A percentile compares a stretch with the other conserved stretches of the same genome.
These are phyloP conservation scores for Epinephelus lanceolatus DNA, from an alignment of 2,113 vertebrate species.

Conservation along the genomic window DNA sequence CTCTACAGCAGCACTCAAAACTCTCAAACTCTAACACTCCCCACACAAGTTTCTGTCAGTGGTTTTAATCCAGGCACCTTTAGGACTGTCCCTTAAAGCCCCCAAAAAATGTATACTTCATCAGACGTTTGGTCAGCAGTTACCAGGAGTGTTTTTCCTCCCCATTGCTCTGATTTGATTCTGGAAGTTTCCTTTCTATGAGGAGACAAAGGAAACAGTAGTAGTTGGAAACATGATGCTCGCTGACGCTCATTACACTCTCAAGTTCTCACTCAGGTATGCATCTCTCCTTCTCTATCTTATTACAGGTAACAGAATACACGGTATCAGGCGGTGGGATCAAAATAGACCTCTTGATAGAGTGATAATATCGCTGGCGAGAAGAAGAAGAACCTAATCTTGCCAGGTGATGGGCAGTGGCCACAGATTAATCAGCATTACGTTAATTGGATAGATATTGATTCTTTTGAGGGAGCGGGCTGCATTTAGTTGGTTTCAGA, in stretches of 20 bases:
- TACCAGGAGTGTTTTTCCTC: constrained; percentile 1
- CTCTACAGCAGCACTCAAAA: background rate
- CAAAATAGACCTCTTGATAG: constrained; percentile 47
- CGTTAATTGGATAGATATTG: constrained; percentile 57
- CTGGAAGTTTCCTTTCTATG: constrained; percentile 11
- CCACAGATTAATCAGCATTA: constrained; percentile 44
- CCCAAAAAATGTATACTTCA: background rate
- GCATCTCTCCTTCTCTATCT: constrained; percentile 30
- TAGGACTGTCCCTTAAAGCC: background rate
- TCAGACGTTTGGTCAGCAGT: constrained; percentile 4
- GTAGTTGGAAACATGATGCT: constrained; percentile 45
- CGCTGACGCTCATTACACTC: constrained; percentile 55
- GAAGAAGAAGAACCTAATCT: constrained; percentile 49
- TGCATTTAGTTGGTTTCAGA: constrained; percentile 5
- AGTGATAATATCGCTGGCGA: constrained; percentile 8
- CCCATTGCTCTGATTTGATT: constrained; percentile 17
- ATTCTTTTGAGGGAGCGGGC: constrained; percentile 21
- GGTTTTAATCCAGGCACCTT: background rate
- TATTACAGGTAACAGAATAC: constrained; percentile 65
- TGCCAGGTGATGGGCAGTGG: constrained; percentile 7
- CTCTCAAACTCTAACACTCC: background rate
- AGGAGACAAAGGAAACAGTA: constrained; percentile 34
- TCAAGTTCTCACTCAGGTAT: constrained; percentile 58
- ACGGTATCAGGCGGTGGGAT: constrained; percentile 29
- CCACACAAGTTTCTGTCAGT: background rate